Evolutionary conservation across 2,113 vertebrate species (phyloP).

Genomic region (Capreolus pygargus): DNA sequence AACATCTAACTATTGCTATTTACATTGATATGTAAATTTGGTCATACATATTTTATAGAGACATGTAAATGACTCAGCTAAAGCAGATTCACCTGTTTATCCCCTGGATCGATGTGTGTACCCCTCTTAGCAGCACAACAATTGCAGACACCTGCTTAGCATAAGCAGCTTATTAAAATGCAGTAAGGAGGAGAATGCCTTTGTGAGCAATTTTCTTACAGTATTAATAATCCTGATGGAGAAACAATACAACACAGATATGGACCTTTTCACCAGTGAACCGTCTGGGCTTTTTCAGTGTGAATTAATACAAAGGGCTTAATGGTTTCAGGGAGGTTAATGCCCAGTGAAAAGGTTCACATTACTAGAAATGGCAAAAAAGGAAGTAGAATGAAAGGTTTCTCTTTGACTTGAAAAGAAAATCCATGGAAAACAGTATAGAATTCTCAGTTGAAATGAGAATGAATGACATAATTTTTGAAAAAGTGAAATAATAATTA

Average conservation of each 20-base stretch:
- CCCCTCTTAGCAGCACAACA: conserved; percentile 15
- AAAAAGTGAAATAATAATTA: neutral
- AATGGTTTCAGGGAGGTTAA: conserved; percentile 42
- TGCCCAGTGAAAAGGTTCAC: neutral
- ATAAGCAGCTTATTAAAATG: conserved; percentile 67
- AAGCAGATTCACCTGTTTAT: conserved; percentile 58
- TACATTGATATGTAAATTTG: conserved; percentile 69
- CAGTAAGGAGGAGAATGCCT: conserved; percentile 25
- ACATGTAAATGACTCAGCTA: conserved; percentile 44
- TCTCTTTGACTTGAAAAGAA: neutral
- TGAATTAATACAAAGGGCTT: conserved; percentile 34
- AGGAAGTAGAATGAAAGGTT: neutral
- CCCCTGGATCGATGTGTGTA: neutral
- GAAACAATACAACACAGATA: conserved; percentile 59
- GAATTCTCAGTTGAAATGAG: neutral
- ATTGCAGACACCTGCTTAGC: conserved; percentile 38
- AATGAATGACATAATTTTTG: neutral
- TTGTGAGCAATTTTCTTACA: conserved; percentile 48
- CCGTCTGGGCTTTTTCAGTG: neutral
- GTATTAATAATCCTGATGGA: conserved; percentile 65
- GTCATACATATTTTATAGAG: conserved; percentile 65
- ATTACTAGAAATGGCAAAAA: neutral
- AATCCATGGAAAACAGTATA: neutral
- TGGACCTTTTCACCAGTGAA: conserved; percentile 6
- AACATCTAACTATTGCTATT: conserved; percentile 42